Percentiles rank a stretch among this genome's conserved stretches.
phyloP scores from a whole-genome alignment of 1,140 invertebrate species.

The Drosophila pseudoananassae region DNA sequence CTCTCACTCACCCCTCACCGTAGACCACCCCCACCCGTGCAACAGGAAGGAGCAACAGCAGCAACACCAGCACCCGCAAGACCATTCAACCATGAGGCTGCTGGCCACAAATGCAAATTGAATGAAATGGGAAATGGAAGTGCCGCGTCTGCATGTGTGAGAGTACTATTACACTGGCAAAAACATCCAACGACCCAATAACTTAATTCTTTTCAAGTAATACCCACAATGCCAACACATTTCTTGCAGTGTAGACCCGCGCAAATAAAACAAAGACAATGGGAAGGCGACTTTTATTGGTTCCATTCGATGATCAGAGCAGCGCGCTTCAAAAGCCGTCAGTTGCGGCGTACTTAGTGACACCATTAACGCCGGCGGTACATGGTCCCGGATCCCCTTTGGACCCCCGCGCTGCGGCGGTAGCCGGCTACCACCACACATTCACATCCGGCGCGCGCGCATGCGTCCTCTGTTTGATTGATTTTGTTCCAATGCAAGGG shows the following conservation, averaged over 20 bases:
- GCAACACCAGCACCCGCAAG: constrained; percentile 44
- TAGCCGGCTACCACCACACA: constrained; percentile 58
- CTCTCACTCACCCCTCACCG: neutral
- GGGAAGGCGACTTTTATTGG: constrained; percentile 80
- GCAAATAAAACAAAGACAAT: constrained; percentile 74
- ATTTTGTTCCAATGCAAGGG: constrained; percentile 71
- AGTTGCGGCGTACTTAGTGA: constrained; percentile 80
- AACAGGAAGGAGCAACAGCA: neutral
- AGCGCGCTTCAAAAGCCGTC: constrained; percentile 40
- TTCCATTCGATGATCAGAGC: constrained; percentile 83
- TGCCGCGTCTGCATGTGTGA: constrained; percentile 32
- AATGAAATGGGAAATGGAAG: constrained; percentile 77
- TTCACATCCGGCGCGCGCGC: constrained; percentile 76
- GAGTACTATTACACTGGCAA: constrained; percentile 40
- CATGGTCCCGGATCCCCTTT: neutral
- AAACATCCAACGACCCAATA: neutral
- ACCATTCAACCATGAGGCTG: constrained; percentile 65
- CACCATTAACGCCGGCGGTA: constrained; percentile 71
- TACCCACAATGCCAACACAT: neutral
- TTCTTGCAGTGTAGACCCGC: constrained; percentile 50
- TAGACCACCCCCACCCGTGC: constrained; percentile 10
- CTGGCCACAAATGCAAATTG: constrained; percentile 74
- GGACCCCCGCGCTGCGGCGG: constrained; percentile 1
- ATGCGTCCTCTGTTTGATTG: constrained; percentile 74
- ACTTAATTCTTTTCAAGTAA: too few relatives aligned